Conservation (phyloP, 2,888 invertebrate genomes). For the Trissolcus brochymenae region DNA sequence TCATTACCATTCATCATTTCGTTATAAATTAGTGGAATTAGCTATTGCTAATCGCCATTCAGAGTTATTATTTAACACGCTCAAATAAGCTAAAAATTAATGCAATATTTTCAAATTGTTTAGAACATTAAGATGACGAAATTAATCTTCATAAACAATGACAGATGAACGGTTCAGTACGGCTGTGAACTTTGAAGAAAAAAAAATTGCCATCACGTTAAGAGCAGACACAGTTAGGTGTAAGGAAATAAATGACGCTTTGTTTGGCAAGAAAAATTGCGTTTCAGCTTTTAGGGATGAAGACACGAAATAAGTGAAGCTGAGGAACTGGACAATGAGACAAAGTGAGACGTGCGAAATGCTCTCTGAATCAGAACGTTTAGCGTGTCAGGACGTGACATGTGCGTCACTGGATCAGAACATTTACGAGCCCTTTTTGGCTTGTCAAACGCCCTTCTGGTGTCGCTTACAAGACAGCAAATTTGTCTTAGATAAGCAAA, state of each 20-base stretch:
- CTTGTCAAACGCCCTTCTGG: slow-evolving; percentile 74
- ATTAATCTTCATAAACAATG: no score
- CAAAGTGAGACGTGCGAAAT: slow-evolving; percentile 31
- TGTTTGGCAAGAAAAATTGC: slow-evolving; percentile 22
- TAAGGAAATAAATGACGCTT: slow-evolving; percentile 61
- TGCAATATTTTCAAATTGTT: no score
- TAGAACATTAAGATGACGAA: no score
- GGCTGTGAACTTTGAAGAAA: neutral
- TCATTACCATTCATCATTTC: slow-evolving; percentile 46
- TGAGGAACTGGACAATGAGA: slow-evolving; percentile 22
- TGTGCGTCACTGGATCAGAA: slow-evolving; percentile 45
- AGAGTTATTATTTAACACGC: neutral
- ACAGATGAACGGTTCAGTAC: no score
- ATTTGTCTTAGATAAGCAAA: slow-evolving; percentile 75
- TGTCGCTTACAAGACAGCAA: slow-evolving; percentile 74
- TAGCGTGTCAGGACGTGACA: slow-evolving; percentile 58
- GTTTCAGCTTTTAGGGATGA: slow-evolving; percentile 18
- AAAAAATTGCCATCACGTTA: neutral
- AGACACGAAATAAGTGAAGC: slow-evolving; percentile 34
- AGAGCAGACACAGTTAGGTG: neutral
- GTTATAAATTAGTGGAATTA: slow-evolving; percentile 55
- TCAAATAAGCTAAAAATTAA: no score
- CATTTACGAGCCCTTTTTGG: slow-evolving; percentile 67
- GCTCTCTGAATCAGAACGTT: slow-evolving; percentile 33
- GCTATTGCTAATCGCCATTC: slow-evolving; percentile 2